A percentile compares a stretch with the other conserved stretches of the same genome.
phyloP scores from a whole-genome alignment of 2,113 vertebrate species.

The Neopipo cinnamomea region DNA sequence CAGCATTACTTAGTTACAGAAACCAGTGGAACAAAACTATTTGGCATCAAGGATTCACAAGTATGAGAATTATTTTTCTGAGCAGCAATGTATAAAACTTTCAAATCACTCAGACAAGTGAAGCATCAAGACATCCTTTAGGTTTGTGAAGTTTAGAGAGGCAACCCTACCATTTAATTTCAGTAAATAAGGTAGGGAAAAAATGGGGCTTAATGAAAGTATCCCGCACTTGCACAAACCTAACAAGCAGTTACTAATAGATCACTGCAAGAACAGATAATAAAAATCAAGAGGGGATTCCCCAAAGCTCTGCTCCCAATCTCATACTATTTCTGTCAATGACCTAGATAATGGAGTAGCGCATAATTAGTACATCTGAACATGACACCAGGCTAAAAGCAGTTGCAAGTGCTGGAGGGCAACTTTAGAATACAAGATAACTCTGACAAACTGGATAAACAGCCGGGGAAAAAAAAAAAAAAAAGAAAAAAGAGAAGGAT shows the following conservation, averaged over 20 bases:
- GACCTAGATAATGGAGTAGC: neutral
- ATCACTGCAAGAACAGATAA: neutral
- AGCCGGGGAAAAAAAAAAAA: accelerated
- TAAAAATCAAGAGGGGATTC: neutral
- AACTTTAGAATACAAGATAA: neutral
- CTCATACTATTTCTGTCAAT: neutral
- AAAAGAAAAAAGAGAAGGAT: neutral
- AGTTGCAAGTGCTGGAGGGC: neutral
- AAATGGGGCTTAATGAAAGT: neutral
- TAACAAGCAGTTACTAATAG: neutral
- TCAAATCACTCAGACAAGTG: neutral
- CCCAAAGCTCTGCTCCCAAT: neutral
- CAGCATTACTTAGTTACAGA: neutral
- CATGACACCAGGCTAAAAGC: neutral
- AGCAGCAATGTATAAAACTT: neutral
- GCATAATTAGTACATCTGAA: neutral
- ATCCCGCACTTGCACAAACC: neutral
- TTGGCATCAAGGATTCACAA: neutral
- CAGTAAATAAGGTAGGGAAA: neutral
- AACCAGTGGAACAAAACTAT: neutral
- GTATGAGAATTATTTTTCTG: neutral
- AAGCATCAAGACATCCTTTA: neutral
- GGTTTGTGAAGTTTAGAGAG: neutral
- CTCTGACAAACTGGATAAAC: neutral
- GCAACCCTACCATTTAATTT: neutral